These are phyloP conservation scores for Cheilosia urbana DNA, from an alignment of 2,888 invertebrate species.

Conservation along the genomic window DNA sequence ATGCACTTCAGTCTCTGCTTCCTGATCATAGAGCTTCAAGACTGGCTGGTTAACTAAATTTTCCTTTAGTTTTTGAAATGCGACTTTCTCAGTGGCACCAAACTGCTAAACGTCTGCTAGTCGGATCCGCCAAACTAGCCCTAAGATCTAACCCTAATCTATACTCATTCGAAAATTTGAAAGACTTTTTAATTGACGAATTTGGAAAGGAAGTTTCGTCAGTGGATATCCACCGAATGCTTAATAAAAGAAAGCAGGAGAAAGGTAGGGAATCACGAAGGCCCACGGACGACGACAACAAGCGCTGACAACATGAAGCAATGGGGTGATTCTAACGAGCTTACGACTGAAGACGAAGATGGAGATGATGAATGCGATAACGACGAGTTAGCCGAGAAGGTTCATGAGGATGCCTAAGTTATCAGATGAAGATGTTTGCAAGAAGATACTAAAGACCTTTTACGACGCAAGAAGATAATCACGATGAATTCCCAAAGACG, in stretches of 20 bases:
- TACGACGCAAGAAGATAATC: no score
- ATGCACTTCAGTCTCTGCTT: constrained; percentile 41
- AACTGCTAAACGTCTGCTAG: background rate
- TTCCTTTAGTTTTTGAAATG: background rate
- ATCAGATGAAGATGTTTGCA: no score
- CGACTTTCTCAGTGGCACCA: background rate
- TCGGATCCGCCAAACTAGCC: background rate
- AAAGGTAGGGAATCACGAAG: background rate
- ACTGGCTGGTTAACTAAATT: constrained; percentile 16
- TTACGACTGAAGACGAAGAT: no score
- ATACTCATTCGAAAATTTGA: background rate
- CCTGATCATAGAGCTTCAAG: constrained; percentile 26
- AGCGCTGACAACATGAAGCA: no score
- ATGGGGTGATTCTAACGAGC: no score
- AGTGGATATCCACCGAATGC: background rate
- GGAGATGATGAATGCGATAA: no score
- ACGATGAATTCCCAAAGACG: no score
- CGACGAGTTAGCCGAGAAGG: no score
- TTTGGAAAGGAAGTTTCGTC: background rate
- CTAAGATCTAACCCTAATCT: background rate
- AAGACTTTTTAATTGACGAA: background rate
- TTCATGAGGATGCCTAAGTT: no score
- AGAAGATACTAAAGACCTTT: no score
- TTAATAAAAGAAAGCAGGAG: background rate
- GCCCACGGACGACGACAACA: no score